Conservation (phyloP, 2,888 invertebrate species). For the Incurvaria masculella region DNA sequence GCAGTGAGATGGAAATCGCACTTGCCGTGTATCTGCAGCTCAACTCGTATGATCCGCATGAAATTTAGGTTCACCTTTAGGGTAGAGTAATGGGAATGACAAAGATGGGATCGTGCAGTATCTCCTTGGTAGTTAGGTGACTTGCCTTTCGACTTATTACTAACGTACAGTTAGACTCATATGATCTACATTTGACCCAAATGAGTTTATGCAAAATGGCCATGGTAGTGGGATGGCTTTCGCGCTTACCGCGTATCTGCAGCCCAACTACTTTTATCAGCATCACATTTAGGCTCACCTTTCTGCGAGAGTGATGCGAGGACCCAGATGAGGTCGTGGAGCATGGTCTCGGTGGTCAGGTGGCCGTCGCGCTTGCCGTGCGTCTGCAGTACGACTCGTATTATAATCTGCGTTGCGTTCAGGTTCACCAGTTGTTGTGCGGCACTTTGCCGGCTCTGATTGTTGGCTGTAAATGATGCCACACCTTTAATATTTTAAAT, state of each 20-base stretch:
- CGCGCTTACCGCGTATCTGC: no score
- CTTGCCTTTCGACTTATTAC: no score
- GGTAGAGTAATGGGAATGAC: constrained; percentile 56
- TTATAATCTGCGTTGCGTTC: constrained; percentile 56
- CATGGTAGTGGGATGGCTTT: no score
- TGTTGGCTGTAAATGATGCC: constrained; percentile 46
- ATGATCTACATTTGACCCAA: no score
- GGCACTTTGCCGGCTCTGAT: constrained; percentile 47
- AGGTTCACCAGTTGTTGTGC: constrained; percentile 49
- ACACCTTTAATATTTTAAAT: background rate
- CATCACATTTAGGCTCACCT: constrained; percentile 35
- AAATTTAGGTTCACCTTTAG: constrained; percentile 38
- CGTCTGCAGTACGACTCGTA: constrained; percentile 50
- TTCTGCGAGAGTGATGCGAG: constrained; percentile 55
- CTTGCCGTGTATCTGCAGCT: no score
- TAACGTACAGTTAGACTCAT: no score
- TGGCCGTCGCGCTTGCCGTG: constrained; percentile 52
- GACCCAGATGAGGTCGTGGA: constrained; percentile 60
- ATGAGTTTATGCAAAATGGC: constrained; percentile 56
- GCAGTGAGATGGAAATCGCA: no score
- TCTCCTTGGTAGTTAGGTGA: no score
- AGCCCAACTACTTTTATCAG: no score
- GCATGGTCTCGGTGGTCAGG: constrained; percentile 48
- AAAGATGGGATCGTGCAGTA: no score
- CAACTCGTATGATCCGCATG: no score